A percentile compares a stretch with the other conserved stretches of the same genome.
phyloP scores from a whole-genome alignment of 2,888 invertebrate genomes.

The Tenthredo scrophulariae region DNA sequence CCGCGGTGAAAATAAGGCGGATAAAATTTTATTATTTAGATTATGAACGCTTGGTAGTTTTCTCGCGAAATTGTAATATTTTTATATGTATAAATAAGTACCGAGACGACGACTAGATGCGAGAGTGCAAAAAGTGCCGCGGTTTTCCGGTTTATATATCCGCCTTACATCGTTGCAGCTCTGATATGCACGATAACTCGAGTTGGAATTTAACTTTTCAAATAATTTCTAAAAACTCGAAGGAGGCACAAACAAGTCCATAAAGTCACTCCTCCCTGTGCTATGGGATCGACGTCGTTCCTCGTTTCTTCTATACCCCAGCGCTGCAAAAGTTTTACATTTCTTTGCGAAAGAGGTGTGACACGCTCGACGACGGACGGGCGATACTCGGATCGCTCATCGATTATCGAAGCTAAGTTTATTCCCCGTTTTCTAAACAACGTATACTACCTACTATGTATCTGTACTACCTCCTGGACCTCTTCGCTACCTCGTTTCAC shows the following conservation, averaged over 20 bases:
- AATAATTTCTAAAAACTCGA: constrained; percentile 69
- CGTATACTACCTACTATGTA: background rate
- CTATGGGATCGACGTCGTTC: constrained; percentile 41
- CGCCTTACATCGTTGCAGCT: constrained; percentile 21
- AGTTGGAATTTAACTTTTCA: constrained; percentile 67
- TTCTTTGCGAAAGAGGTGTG: constrained; percentile 30
- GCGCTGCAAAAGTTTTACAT: constrained; percentile 50
- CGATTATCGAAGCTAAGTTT: constrained; percentile 37
- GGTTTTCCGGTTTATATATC: constrained; percentile 9
- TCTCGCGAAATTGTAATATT: background rate
- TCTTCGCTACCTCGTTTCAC: constrained; percentile 1
- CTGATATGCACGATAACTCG: constrained; percentile 44
- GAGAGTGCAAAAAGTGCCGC: background rate
- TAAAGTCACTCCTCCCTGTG: constrained; percentile 65
- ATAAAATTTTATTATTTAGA: constrained; percentile 20
- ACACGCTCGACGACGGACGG: constrained; percentile 46
- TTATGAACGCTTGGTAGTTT: background rate
- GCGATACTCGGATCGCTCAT: constrained; percentile 47
- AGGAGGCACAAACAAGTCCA: constrained; percentile 72
- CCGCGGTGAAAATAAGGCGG: background rate
- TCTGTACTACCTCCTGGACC: background rate
- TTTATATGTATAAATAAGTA: background rate
- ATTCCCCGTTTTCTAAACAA: constrained; percentile 45
- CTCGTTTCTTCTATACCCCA: background rate
- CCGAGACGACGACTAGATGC: background rate